Evolutionary conservation across 1,140 invertebrate genomes (phyloP), one percentile per base, ranked within the genome.

Genomic region (Drosophila elegans): DNA sequence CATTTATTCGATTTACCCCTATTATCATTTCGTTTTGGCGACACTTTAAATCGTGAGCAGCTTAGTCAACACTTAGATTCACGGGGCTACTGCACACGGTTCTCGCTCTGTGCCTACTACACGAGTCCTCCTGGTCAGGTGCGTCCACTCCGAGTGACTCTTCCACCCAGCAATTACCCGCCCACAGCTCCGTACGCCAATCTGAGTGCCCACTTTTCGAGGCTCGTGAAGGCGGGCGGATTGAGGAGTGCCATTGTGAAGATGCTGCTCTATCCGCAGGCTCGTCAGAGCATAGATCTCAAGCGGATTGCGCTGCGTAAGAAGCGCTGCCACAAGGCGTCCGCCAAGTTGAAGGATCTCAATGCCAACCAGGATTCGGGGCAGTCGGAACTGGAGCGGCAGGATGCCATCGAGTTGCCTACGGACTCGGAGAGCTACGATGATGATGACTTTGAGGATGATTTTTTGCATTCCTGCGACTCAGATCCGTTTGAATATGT

Each of bases 171-270:
- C 73, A 94, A 93, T 71, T 95, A 95, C 92, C 95, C 95, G 48
- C 93, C 95, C 46, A 94, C 95, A 52, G 94, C 95, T 25, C 95
- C 95, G 12, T 96, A 95, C 89, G 94, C 95, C 74, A 95, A 95
- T 45, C 94, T 97, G 27, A 96, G 96, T 21, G 95, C 95, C 80
- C 95, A 95, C 83, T 96, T 96, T 85, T 95, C 95, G 38, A 94
- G 94, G 79, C 94, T 96, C 48, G 95, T 97, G 7, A 95, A 95
- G 83, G 94, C 95, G 80, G 95, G 95, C 80, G 92, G 96, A 4
- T 95, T 97, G 61, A 95, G 95, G 4, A 93, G 94, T 51, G 94
- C 95, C 83, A 94, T 97, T 80, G 93, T 97, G 38, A 96, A 96
- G 92, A 94, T 95, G 90, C 93, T 97, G 42, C 93, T 97, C 29